These are phyloP conservation scores for Acrossocheilus fasciatus DNA, from an alignment of 2,797 vertebrate species.

Conservation along the genomic window DNA sequence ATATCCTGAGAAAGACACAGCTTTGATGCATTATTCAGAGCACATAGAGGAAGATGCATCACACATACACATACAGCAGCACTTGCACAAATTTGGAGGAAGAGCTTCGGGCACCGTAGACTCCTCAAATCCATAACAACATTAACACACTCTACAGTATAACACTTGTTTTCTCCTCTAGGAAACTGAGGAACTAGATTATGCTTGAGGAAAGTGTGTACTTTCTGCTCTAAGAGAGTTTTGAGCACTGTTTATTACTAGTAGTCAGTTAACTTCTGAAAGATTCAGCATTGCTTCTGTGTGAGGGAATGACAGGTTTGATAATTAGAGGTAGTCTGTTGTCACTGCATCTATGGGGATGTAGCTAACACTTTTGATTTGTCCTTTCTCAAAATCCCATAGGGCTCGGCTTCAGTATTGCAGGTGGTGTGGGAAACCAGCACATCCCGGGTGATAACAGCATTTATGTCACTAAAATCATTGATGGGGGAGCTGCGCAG, in stretches of 20 bases:
- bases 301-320: slow-evolving; percentile 5
- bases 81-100: slow-evolving; percentile 26
- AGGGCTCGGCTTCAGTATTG: slow-evolving; percentile 98
- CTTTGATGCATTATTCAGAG: slow-evolving; percentile 61
- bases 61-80: slow-evolving; percentile 16
- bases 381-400: slow-evolving; percentile 24
- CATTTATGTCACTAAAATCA: slow-evolving; percentile 97
- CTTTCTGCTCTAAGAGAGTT: neutral
- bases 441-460: slow-evolving; percentile 98
- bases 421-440: slow-evolving; percentile 96
- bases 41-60: slow-evolving; percentile 29
- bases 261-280: slow-evolving; percentile 2
- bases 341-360: neutral
- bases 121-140: slow-evolving; percentile 23
- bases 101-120: slow-evolving; percentile 31
- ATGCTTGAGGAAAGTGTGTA: slow-evolving; percentile 16
- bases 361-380: neutral
- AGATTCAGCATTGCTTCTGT: neutral
- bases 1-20: slow-evolving; percentile 29
- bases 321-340: slow-evolving; percentile 18
- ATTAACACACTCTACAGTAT: slow-evolving; percentile 6
- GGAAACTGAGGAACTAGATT: neutral
- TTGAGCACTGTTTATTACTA: slow-evolving; percentile 2
- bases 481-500: slow-evolving; percentile 94
- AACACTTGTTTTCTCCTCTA: slow-evolving; percentile 26